Evolutionary conservation across 2,113 vertebrate genomes (phyloP).

Genomic region (Alexandromys fortis): DNA sequence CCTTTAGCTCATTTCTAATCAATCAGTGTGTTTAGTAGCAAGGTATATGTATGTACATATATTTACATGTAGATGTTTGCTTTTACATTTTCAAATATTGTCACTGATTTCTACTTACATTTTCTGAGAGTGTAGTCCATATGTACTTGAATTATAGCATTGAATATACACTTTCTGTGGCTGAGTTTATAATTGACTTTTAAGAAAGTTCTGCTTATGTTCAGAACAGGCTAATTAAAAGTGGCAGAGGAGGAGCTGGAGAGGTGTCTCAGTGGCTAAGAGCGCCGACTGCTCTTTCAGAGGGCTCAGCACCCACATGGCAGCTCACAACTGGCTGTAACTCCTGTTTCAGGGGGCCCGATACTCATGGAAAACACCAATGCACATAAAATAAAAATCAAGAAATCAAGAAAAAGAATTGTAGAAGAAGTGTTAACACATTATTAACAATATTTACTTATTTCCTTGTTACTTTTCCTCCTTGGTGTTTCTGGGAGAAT

Average conservation of each 20-base stretch:
- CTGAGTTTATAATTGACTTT: neutral
- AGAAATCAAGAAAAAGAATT: no score
- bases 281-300: no score
- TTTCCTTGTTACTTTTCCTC: neutral
- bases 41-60: neutral
- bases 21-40: neutral
- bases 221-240: neutral
- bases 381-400: no score
- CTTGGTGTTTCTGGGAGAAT: neutral
- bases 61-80: neutral
- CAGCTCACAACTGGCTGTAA: no score
- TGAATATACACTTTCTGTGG: neutral
- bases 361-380: no score
- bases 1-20: neutral
- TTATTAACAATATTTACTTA: neutral
- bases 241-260: no score
- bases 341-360: no score
- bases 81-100: neutral
- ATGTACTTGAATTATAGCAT: neutral
- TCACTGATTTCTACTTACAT: neutral
- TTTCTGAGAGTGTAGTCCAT: neutral
- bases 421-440: neutral
- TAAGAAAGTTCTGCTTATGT: neutral
- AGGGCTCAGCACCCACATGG: no score
- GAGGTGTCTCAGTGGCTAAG: no score